A percentile compares a stretch with the other conserved stretches of the same genome.
Conservation (phyloP, 2,113 vertebrate species). For the Petaurus breviceps region DNA sequence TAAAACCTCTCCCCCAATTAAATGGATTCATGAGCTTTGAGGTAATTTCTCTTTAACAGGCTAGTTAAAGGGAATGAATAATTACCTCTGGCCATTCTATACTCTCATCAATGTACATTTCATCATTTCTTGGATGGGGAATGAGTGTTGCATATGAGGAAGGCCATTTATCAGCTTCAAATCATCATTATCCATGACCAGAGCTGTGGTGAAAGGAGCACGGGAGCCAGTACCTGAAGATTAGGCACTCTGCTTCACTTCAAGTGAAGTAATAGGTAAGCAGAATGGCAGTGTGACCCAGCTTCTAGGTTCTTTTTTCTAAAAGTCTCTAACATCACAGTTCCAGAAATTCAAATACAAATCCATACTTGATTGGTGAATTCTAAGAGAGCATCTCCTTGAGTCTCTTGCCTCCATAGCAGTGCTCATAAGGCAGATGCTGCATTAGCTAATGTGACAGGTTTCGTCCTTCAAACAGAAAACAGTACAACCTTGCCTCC, state of each 20-base stretch:
- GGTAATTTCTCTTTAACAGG: background rate
- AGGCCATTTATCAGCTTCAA: background rate
- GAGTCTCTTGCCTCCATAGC: background rate
- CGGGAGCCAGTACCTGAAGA: background rate
- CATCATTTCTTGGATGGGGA: background rate
- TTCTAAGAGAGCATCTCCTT: background rate
- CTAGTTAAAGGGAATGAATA: background rate
- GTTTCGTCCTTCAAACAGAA: constrained; percentile 46
- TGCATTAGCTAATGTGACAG: constrained; percentile 22
- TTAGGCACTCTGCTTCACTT: background rate
- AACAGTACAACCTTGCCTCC: constrained; percentile 48
- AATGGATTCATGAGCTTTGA: background rate
- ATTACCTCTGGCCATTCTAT: background rate
- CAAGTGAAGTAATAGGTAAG: background rate
- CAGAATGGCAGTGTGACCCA: background rate
- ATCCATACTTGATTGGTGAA: background rate
- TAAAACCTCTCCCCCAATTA: background rate
- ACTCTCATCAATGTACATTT: background rate
- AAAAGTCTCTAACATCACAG: background rate
- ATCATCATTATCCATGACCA: background rate
- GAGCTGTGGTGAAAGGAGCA: background rate
- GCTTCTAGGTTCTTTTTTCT: background rate
- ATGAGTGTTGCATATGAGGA: background rate
- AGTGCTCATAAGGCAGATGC: background rate
- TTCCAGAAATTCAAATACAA: background rate